Base-by-base conservation (phyloP, 2,113 vertebrate genomes). In the Ciconia maguari region DNA sequence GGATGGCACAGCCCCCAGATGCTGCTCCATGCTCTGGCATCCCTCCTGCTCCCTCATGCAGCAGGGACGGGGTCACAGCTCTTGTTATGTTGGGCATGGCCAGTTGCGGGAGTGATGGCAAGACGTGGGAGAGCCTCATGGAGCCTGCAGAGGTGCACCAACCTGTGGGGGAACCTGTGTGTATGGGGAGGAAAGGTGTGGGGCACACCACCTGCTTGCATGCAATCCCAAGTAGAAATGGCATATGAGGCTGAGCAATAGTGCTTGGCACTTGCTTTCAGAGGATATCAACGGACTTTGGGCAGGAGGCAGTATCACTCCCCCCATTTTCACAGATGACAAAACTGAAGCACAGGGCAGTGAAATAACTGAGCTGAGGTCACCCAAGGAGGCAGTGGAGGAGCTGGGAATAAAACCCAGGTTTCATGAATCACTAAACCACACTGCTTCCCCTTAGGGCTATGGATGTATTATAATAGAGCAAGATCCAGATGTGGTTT, bases 401-500 rank as follows among this genome's bases (percentile, higher is more conserved):
- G 88, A 97, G 85, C 92, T 96, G 96, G 96, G 95, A 97, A 94
- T 89, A 94, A 93, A 96, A 24, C 3, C 2, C 88, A 97, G 93
- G 95, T 96, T 95, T 94, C 58, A 44, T 95, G 95, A 97, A 92
- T 97, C 95, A 96, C 93, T 87, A 95, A 96, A 95, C 95, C 96
- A 84, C 94, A 95, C 24, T 49, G 64, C 86, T 96, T 96, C 80
- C 89, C 95, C 96, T 96, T 55, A 96, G 88, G 96, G 95, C 93
- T 83, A 86, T 87, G 92, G 96, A 95, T 95, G 71, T 77, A 90
- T 96, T 97, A 87, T 90, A 96, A 90, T 38, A 74, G 84, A 90
- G 94, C 71, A 88, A 94, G 92, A 96, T 95, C 94, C 94, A 96
- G 93, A 97, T 97, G 96, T 95, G 96, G 96, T 96, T 97, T 97